Conservation (phyloP, 2,797 vertebrate species). For the Petrocephalus schoutedeni region DNA sequence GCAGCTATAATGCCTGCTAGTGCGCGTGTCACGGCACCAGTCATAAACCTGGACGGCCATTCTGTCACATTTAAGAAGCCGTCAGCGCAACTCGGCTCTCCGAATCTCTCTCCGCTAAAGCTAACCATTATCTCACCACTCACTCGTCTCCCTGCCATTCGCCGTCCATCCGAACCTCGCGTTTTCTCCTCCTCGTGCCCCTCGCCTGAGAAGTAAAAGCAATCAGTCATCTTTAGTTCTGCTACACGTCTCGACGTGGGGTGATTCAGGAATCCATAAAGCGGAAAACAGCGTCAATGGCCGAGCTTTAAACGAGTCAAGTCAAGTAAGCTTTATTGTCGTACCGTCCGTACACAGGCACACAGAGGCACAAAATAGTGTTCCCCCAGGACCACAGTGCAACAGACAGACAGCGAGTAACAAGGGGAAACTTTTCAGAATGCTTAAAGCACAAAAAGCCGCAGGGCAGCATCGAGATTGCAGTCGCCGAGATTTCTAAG, state of each 20-base stretch:
- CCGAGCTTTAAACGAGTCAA: conserved; percentile 37
- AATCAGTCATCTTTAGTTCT: background rate
- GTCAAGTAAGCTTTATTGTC: background rate
- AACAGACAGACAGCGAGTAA: background rate
- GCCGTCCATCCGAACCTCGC: background rate
- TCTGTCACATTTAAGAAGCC: background rate
- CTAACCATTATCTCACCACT: background rate
- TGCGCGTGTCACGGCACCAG: background rate
- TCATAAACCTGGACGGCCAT: background rate
- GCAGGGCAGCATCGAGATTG: background rate
- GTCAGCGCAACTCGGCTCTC: background rate
- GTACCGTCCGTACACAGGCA: background rate
- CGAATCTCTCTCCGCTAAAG: background rate
- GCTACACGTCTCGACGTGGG: background rate
- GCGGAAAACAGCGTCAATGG: conserved; percentile 10
- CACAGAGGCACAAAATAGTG: background rate
- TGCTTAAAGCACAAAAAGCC: background rate
- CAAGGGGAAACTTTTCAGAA: background rate
- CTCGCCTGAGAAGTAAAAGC: background rate
- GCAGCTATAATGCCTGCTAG: background rate
- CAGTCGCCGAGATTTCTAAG: background rate
- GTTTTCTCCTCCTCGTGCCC: background rate
- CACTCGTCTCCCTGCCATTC: background rate
- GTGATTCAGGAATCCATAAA: background rate
- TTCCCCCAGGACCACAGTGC: background rate